Percentiles rank a stretch among this genome's conserved stretches.
phyloP scores from a whole-genome alignment of 2,113 vertebrate species.

The Muntiacus reevesi region DNA sequence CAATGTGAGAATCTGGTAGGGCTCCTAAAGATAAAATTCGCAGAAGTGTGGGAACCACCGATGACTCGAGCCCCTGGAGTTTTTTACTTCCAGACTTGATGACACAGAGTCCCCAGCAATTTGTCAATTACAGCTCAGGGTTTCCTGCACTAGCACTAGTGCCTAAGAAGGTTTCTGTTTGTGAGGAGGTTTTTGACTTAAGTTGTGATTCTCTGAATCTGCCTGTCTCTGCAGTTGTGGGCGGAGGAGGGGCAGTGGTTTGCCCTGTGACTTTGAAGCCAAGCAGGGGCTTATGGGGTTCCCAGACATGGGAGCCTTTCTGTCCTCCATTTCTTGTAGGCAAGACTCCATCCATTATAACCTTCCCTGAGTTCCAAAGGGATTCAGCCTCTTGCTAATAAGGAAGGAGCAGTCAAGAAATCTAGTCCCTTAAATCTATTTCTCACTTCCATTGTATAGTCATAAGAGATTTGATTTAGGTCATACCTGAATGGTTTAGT shows the following conservation, averaged over 20 bases:
- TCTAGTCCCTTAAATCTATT: neutral
- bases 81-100: neutral
- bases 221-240: neutral
- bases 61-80: neutral
- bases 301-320: neutral
- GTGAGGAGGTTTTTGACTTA: neutral
- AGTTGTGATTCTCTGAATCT: neutral
- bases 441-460: neutral
- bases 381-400: neutral
- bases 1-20: neutral
- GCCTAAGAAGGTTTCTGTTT: neutral
- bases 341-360: neutral
- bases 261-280: neutral
- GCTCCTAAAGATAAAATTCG: neutral
- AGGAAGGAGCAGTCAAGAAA: neutral
- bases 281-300: neutral
- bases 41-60: neutral
- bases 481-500: neutral
- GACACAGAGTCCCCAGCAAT: neutral
- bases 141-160: neutral
- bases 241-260: neutral
- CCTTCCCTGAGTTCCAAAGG: neutral
- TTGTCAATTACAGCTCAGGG: neutral
- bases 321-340: neutral
- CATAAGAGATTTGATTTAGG: neutral